These are phyloP conservation scores for Polypterus senegalus DNA, from an alignment of 2,113 vertebrate species.

Conservation along the genomic window DNA sequence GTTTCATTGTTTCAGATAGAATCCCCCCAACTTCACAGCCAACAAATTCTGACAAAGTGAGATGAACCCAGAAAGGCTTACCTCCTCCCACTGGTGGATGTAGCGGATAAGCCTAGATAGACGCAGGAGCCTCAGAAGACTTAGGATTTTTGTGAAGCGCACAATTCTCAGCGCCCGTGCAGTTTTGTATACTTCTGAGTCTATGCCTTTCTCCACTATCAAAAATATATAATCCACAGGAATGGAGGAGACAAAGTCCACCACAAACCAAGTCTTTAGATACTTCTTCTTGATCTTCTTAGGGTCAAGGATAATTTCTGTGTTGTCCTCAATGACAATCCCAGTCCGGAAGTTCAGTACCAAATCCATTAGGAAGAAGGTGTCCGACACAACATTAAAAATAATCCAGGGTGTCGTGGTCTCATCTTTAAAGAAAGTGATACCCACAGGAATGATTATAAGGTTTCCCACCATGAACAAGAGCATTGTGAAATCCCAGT, in stretches of 20 bases:
- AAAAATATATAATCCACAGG: conserved; percentile 98
- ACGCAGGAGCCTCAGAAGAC: conserved; percentile 72
- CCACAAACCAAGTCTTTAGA: conserved; percentile 91
- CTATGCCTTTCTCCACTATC: conserved; percentile 94
- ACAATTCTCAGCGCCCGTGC: conserved; percentile 87
- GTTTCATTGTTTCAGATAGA: no score
- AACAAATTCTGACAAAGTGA: no score
- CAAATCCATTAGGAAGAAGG: conserved; percentile 94
- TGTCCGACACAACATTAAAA: conserved; percentile 95
- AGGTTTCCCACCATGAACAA: conserved; percentile 98
- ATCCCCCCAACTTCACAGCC: no score
- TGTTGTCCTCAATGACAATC: conserved; percentile 95
- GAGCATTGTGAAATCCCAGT: conserved; percentile 97
- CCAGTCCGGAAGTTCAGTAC: conserved; percentile 95
- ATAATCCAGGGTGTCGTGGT: conserved; percentile 93
- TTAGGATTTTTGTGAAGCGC: conserved; percentile 92
- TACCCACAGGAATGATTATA: conserved; percentile 95
- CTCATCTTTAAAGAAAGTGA: conserved; percentile 98
- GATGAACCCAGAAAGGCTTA: conserved; percentile 27
- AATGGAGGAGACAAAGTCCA: conserved; percentile 95
- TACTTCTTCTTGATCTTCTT: conserved; percentile 91
- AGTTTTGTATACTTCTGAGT: conserved; percentile 94
- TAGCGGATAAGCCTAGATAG: conserved; percentile 87
- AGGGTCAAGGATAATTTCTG: conserved; percentile 90
- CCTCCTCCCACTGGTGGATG: conserved; percentile 97